Base-by-base conservation (phyloP, 2,113 vertebrate species). In the Labeo catla region DNA sequence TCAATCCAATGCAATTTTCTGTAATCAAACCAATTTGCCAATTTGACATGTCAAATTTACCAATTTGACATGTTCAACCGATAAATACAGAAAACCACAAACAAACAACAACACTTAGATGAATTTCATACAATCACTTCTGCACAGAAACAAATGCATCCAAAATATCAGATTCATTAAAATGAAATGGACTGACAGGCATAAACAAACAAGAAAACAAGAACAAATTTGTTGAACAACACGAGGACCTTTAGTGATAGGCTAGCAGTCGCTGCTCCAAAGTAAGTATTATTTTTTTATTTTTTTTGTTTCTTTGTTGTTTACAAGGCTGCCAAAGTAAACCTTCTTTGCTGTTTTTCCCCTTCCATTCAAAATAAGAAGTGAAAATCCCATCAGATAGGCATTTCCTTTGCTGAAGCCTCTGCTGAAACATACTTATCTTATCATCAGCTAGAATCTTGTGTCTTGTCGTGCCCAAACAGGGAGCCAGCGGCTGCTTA, bases 371-470 rank as follows among this genome's bases (percentile, higher is more conserved):
- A 89, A 90, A 93, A 93, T 91, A 91, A 73, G 34, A 92, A 90
- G 28, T 76, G 90, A 90, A 94, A 95, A 91, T 92, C 93, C 93
- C 93, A 94, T 92, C 91, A 93, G 92, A 94, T 93, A 93, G 93
- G 93, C 93, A 94, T 95, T 95, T 95, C 94, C 95, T 94, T 91
- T 91, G 89, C 90, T 92, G 92, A 89, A 90, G 88, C 89, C 83
- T 91, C 76, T 89, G 91, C 91, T 91, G 84, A 88, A 92, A 92
- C 52, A 83, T 91, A 92, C 95, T 96, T 96, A 95, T 96, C 94
- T 95, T 94, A 93, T 94, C 91, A 34, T 50, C 36, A 73, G 86
- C 91, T 89, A 90, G 90, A 91, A 95, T 96, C 93, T 95, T 87
- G 81, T 92, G 92, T 91, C 93, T 90, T 90, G 91, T 92, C 92